Conservation (phyloP, 2,113 vertebrate species). For the Lepus timidus region DNA sequence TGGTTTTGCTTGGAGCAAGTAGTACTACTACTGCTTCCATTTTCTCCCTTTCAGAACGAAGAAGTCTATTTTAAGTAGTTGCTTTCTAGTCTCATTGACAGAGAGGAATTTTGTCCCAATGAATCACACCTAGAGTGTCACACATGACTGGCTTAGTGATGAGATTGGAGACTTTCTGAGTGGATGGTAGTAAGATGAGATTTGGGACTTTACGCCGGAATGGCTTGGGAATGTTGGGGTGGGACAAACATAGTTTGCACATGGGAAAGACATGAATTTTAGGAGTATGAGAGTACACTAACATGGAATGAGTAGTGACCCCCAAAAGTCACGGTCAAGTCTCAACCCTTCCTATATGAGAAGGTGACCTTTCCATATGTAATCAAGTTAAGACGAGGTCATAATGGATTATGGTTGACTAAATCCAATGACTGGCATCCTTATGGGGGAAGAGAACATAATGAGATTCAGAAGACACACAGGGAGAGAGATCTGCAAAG, state of each 20-base stretch:
- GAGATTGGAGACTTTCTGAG: neutral
- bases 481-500: neutral
- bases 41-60: neutral
- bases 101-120: neutral
- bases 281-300: neutral
- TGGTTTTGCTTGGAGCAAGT: neutral
- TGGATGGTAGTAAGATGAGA: neutral
- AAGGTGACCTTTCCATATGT: neutral
- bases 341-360: neutral
- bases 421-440: neutral
- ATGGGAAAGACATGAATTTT: neutral
- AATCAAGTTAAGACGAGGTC: neutral
- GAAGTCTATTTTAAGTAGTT: neutral
- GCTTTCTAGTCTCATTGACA: neutral
- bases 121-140: neutral
- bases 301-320: neutral
- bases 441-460: neutral
- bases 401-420: neutral
- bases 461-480: neutral
- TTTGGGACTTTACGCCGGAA: neutral
- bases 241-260: neutral
- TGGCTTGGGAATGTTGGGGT: neutral
- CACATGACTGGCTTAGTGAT: neutral
- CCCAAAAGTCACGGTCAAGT: neutral
- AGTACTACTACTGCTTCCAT: neutral